These are phyloP conservation scores for Drosophila stalkeri DNA, from an alignment of 2,888 invertebrate species.

Conservation along the genomic window DNA sequence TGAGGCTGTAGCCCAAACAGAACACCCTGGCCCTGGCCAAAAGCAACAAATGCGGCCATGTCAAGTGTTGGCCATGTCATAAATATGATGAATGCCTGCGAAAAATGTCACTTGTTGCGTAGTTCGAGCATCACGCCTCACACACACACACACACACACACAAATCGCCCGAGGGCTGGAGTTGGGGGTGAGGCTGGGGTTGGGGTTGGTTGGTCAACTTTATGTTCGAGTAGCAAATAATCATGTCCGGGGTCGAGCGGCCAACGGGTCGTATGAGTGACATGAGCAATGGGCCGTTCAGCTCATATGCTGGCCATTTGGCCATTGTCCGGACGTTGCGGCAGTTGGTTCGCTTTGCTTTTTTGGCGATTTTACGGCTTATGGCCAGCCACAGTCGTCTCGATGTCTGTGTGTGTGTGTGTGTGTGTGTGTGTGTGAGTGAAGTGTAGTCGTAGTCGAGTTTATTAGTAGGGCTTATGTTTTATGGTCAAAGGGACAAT, in stretches of 20 bases:
- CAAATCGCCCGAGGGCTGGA: neutral
- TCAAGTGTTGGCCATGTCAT: conserved; percentile 58
- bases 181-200: neutral
- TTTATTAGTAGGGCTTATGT: conserved; percentile 80
- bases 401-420: conserved; percentile 11
- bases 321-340: conserved; percentile 53
- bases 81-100: conserved; percentile 82
- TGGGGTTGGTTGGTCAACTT: conserved; percentile 43
- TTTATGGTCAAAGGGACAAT: conserved; percentile 78
- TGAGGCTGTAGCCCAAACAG: conserved; percentile 40
- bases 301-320: conserved; percentile 53
- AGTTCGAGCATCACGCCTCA: conserved; percentile 27
- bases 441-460: conserved; percentile 69
- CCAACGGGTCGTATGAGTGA: conserved; percentile 70
- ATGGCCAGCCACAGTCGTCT: conserved; percentile 66
- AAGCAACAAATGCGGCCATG: conserved; percentile 37
- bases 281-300: conserved; percentile 62
- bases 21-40: conserved; percentile 13
- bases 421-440: conserved; percentile 37
- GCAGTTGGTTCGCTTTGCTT: conserved; percentile 74
- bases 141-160: conserved; percentile 12
- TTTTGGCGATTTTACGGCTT: conserved; percentile 82
- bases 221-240: conserved; percentile 80
- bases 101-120: conserved; percentile 83
- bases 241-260: conserved; percentile 64